A percentile compares a stretch with the other conserved stretches of the same genome.
phyloP scores from a whole-genome alignment of 2,113 vertebrate genomes.

The Atlantisia rogersi region DNA sequence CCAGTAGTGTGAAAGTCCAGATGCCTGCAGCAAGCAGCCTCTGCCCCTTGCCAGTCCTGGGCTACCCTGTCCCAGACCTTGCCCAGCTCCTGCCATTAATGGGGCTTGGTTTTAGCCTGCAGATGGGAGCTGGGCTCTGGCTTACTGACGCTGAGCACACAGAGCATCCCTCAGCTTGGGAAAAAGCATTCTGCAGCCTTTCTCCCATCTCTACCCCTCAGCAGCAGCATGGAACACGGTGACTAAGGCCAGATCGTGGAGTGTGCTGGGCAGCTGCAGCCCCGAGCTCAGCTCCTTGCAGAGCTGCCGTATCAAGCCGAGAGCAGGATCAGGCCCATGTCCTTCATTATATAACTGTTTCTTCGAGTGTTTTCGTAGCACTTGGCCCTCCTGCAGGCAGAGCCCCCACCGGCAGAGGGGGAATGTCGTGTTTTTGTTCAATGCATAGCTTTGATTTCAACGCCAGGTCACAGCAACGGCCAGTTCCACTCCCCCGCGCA shows the following conservation, averaged over 20 bases:
- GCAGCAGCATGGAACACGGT: rapidly evolving
- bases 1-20: background rate
- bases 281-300: background rate
- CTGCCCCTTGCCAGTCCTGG: background rate
- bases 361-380: background rate
- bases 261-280: background rate
- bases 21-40: background rate
- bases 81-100: background rate
- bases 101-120: background rate
- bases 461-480: rapidly evolving
- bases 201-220: background rate
- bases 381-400: background rate
- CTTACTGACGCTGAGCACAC: background rate
- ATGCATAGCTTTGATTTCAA: constrained; percentile 20
- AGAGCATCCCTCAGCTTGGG: background rate
- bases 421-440: constrained; percentile 31
- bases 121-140: background rate
- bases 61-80: background rate
- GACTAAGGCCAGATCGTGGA: background rate
- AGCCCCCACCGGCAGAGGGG: background rate
- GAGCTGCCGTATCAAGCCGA: rapidly evolving
- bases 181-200: background rate
- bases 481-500: background rate
- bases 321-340: background rate
- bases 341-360: constrained; percentile 53